Evolutionary conservation across 2,113 vertebrate species (phyloP), one percentile per base, ranked within the genome.

Genomic region (Phalacrocorax pelagicus): DNA sequence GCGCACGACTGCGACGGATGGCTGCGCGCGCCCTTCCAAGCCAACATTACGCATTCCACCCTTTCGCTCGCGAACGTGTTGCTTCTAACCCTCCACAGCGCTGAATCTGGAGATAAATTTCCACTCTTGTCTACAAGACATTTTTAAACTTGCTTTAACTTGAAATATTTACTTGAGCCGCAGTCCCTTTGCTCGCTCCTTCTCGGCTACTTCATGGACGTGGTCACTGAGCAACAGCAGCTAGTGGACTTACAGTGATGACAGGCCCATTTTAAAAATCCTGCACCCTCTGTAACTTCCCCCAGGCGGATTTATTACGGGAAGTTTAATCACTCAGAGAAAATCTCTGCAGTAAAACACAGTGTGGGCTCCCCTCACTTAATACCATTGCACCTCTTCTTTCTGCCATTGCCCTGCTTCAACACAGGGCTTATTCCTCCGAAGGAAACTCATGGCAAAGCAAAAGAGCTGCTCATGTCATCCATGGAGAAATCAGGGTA

Each of bases 231-330:
- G 72, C 90, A 92, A 52, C 61, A 70, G 79, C 78, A 65, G 52
- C 67, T 17, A 21, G 65, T 34, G 57, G 88, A 70, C 62, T 67
- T 74, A 88, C 75, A 36, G 74, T n/a, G 88, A 73, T 67, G 84
- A 88, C 18, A 72, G 61, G 63, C 40, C n/a, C 92, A 17, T 75
- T 97, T 61, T 22, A 82, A 42, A 86, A 66, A 77, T 85, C 74
- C 54, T 36, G 29, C 44, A 67, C 87, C 77, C 84, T 52, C 90
- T 65, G 11, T 86, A 75, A 90, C 81, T 83, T 93, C 82, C 63
- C 63, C 49, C 65, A 63, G 61, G 67, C 73, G 90, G 67, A 94
- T 95, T 96, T 95, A 95, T 92, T 94, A 96, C 83, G 75, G 66
- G 51, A 55, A 85, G 15, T 75, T 91, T 92, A 81, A 97, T 93